phyloP scores from a whole-genome alignment of 1,140 invertebrate genomes.

The Tetragnatha versicolor region DNA sequence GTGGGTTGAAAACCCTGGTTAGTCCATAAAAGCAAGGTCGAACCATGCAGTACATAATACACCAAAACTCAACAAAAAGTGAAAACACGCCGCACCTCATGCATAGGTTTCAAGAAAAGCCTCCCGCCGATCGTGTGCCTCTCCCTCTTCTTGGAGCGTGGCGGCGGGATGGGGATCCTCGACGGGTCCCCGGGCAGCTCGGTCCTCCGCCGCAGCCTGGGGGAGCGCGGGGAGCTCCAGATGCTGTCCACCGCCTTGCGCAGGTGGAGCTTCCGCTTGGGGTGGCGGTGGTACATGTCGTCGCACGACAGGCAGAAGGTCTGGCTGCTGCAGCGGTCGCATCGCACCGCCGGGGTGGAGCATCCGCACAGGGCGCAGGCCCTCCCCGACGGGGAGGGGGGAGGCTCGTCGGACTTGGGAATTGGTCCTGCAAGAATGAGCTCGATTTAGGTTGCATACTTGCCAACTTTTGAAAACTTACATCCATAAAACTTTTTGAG shows the following conservation, averaged over 20 bases:
- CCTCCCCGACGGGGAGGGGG: neutral
- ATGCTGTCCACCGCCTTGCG: constrained; percentile 69
- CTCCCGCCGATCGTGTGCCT: constrained; percentile 44
- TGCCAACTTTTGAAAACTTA: no score
- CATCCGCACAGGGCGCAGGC: constrained; percentile 82
- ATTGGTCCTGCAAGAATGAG: constrained; percentile 38
- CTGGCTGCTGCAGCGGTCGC: constrained; percentile 79
- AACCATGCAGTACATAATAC: neutral
- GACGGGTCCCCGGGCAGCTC: constrained; percentile 66
- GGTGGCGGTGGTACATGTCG: constrained; percentile 92
- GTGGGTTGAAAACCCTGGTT: no score
- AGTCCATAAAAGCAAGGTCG: neutral
- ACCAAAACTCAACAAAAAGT: neutral
- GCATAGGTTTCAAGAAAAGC: constrained; percentile 33
- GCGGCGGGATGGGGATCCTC: constrained; percentile 80
- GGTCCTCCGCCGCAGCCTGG: constrained; percentile 16
- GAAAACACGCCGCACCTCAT: constrained; percentile 11
- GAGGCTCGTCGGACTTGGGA: constrained; percentile 16
- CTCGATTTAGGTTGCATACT: no score
- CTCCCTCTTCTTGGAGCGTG: constrained; percentile 71
- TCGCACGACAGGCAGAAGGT: constrained; percentile 80
- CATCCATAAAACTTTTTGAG: no score
- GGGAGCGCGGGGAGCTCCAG: constrained; percentile 17
- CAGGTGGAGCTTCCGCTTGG: constrained; percentile 80
- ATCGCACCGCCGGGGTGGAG: constrained; percentile 76